phyloP scores from a whole-genome alignment of 2,888 invertebrate species.

The Drosophila paucipuncta region DNA sequence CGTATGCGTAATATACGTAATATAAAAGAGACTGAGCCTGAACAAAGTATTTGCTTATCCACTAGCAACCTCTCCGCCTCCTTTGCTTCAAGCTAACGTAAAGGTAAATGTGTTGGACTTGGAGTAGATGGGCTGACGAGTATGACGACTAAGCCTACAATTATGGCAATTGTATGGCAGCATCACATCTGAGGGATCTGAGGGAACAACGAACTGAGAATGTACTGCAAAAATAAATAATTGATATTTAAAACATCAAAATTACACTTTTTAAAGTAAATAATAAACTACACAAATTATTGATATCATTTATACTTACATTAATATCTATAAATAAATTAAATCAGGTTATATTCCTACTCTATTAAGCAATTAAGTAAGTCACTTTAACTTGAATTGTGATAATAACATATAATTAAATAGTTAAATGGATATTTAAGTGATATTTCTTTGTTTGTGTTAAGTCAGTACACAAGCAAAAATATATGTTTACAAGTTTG shows the following conservation, averaged over 20 bases:
- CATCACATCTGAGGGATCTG: neutral
- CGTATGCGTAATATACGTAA: conserved; percentile 66
- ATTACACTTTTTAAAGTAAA: neutral
- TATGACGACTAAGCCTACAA: conserved; percentile 57
- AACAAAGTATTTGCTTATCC: conserved; percentile 71
- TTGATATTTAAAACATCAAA: neutral
- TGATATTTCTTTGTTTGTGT: too few species aligned
- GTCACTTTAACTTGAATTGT: neutral
- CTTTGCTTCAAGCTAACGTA: neutral
- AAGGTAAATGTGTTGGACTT: conserved; percentile 1
- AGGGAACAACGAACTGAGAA: conserved; percentile 13
- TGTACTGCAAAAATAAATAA: conserved; percentile 18
- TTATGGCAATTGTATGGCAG: conserved; percentile 46
- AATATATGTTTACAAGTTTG: conserved; percentile 5
- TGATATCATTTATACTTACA: too few species aligned
- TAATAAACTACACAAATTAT: neutral
- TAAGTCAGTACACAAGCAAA: neutral
- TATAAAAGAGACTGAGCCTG: conserved; percentile 18
- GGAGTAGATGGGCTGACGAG: conserved; percentile 27
- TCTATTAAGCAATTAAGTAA: neutral
- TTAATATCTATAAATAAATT: too few species aligned
- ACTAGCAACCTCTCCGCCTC: neutral
- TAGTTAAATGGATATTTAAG: neutral
- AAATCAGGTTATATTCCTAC: neutral
- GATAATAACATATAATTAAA: neutral